Base-by-base conservation (phyloP, 2,113 vertebrate genomes). In the Embiotoca jacksoni region DNA sequence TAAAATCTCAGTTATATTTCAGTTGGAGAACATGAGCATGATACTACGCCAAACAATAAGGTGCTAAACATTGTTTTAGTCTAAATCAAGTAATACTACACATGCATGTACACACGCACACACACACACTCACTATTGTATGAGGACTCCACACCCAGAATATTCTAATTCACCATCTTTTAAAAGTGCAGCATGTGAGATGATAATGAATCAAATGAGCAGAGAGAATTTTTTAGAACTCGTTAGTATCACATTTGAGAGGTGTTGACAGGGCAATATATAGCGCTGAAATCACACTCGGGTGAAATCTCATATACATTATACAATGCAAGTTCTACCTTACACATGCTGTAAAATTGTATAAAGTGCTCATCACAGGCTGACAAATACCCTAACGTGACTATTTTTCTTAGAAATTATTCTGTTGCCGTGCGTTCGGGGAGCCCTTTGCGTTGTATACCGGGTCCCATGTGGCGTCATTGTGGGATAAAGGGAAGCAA, bases 151-250 rank as follows among this genome's bases (percentile, higher is more conserved):
- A 67, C 52, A 52, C 46, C 60, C 33, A 86, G 57, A 82, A 64
- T 39, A 62, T 55, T 84, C 31, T 35, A 41, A 39, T 86, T 63
- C 64, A 64, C 58, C 4, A 13, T 74, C 9, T 70, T 68, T 70
- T 47, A 35, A 64, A 78, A 83, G 58, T 70, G 61, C 33, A 68
- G 39, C 78, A 82, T 65, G 73, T 5, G 5, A 86, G 81, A 90
- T 89, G 83, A 88, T 90, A 89, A 87, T 90, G 64, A 86, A 66
- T 73, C 36, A 82, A 75, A 84, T 52, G 32, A 84, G 75, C 68
- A 52, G 68, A 70, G 62, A 60, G 65, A 65, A 32, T 50, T 66
- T 57, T 71, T 75, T 65, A 78, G 70, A 70, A 64, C 55, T n/a
- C 0, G 0, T 77, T 75, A 73, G 62, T 74, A 78, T 80, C 63